These are phyloP conservation scores for Pseudomyrmex concolor DNA, from an alignment of 1,140 invertebrate genomes.

Conservation along the genomic window DNA sequence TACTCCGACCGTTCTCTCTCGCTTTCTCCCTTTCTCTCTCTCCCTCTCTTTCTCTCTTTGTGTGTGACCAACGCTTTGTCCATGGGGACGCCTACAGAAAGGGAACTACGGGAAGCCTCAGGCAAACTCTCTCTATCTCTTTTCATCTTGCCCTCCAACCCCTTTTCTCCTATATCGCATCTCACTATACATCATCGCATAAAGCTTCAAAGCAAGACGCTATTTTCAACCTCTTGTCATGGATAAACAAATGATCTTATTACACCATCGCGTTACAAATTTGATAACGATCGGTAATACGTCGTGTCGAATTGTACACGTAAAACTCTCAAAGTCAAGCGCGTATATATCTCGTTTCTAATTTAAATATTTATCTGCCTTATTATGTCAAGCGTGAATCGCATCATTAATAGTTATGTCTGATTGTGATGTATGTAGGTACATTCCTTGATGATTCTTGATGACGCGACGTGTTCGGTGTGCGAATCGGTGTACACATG, in stretches of 20 bases:
- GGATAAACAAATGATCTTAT: neutral
- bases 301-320: neutral
- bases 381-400: neutral
- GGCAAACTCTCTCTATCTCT: neutral
- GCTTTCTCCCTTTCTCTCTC: neutral
- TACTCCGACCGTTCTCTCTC: neutral
- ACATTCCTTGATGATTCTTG: slow-evolving; percentile 13
- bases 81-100: slow-evolving; percentile 32
- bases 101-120: neutral
- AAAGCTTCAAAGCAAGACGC: slow-evolving; percentile 24
- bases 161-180: neutral
- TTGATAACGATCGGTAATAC: slow-evolving; percentile 7
- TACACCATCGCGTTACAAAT: neutral
- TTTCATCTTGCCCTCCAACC: neutral
- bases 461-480: slow-evolving; percentile 7
- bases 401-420: neutral
- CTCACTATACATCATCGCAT: neutral
- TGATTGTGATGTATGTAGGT: neutral
- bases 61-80: slow-evolving; percentile 45
- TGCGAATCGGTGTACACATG: neutral
- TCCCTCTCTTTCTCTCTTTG: neutral
- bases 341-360: neutral
- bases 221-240: slow-evolving; percentile 29
- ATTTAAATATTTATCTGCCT: neutral
- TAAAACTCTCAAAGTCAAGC: neutral